Conservation (phyloP, 2,888 invertebrate genomes). For the Buathra laborator region DNA sequence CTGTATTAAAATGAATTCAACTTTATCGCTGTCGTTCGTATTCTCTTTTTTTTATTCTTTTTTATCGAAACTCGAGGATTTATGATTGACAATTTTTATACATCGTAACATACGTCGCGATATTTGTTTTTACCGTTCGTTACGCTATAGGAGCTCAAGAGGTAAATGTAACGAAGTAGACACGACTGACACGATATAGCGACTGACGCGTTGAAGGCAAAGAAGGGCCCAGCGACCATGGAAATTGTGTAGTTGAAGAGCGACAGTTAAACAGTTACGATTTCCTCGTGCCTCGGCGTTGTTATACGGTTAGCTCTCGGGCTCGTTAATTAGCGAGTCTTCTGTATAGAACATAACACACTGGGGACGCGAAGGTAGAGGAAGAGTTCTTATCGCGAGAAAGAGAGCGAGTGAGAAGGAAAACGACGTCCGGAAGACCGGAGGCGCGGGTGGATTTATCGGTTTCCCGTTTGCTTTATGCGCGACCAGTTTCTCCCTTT, state of each 20-base stretch:
- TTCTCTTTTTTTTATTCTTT: constrained; percentile 30
- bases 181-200: no score
- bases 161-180: no score
- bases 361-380: not conserved
- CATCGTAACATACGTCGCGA: no score
- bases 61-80: constrained; percentile 5
- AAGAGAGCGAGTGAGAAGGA: constrained; percentile 37
- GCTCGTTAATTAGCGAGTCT: constrained; percentile 66
- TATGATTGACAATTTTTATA: no score
- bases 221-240: constrained; percentile 51
- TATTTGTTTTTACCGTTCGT: no score
- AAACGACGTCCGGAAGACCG: constrained; percentile 63
- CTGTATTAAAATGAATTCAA: constrained; percentile 9
- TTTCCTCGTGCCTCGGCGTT: constrained; percentile 65
- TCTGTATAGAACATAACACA: constrained; percentile 33
- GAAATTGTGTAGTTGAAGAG: constrained; percentile 66
- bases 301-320: constrained; percentile 52
- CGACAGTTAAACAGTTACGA: constrained; percentile 69
- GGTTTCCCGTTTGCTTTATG: constrained; percentile 69
- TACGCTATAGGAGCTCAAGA: no score
- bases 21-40: not conserved
- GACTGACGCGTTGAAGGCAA: not conserved
- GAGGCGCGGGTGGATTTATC: constrained; percentile 69
- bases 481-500: constrained; percentile 59
- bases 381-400: constrained; percentile 62